Evolutionary conservation across 1,140 invertebrate genomes (phyloP).

Genomic region (Branchinecta lynchi): DNA sequence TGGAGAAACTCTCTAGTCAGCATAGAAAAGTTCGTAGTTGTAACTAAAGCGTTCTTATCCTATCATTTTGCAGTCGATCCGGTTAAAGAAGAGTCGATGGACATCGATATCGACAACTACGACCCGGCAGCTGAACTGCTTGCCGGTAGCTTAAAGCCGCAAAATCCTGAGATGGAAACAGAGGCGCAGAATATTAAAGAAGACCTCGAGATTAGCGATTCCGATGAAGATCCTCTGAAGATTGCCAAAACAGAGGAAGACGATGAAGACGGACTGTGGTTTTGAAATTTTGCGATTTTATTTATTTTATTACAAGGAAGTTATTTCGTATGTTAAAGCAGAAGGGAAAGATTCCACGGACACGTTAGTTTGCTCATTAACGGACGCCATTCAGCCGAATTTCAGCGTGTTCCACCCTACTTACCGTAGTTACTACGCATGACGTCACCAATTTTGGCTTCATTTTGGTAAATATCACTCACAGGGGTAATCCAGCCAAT

Average conservation of each 20-base stretch:
- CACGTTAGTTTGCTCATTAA: too few relatives aligned
- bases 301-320: neutral
- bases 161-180: neutral
- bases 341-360: too few relatives aligned
- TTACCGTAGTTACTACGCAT: too few relatives aligned
- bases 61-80: neutral
- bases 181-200: neutral
- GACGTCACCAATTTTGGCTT: too few relatives aligned
- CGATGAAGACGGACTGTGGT: neutral
- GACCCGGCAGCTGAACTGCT: neutral
- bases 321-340: too few relatives aligned
- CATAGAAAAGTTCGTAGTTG: too few relatives aligned
- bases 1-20: too few relatives aligned
- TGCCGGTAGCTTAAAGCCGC: neutral
- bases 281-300: neutral
- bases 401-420: too few relatives aligned
- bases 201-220: neutral
- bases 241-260: slow-evolving; percentile 1
- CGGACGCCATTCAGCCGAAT: too few relatives aligned
- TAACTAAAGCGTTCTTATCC: too few relatives aligned
- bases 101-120: neutral
- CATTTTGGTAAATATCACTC: too few relatives aligned
- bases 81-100: slow-evolving; percentile 4
- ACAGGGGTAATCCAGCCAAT: too few relatives aligned
- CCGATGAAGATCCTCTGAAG: neutral